Base-by-base conservation (phyloP, 2,797 vertebrate species). In the Bradypodion ventrale region DNA sequence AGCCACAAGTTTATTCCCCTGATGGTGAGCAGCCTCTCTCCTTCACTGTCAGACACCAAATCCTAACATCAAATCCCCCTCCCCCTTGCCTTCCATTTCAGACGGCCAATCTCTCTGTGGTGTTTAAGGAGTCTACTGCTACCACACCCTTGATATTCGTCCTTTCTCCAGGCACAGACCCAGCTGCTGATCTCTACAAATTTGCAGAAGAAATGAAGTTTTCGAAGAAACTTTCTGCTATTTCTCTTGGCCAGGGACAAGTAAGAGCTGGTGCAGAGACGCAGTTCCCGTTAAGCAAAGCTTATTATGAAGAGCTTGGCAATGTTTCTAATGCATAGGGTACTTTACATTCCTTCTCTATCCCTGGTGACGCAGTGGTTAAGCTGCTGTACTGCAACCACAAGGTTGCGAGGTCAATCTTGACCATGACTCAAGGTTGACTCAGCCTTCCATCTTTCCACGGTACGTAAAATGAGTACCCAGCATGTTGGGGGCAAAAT, bases 191-290 rank as follows among this genome's bases (percentile, higher is more conserved):
- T 92, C 97, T 99, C 80, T 98, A 98, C 94, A 98, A 97, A 87
- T 98, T 99, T 93, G 97, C 98, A 12, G 97, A 98, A 87, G 95
- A 95, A 91, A 98, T 97, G 97, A 97, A 97, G 87, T 99, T 99
- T 93, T 97, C 98, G 42, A 96, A 97, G 87, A 99, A 98, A 91
- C 95, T 98, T 65, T 95, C 92, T 23, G 97, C 97, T 89, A 98
- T 99, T 93, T 99, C 97, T 62, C 93, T 99, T 78, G 98, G 98
- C 44, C 98, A 98, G 91, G 98, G 97, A 69, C 98, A 98, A 97
- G 98, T 99, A 83, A 95, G 94, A 68, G 23, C 37, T 65, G 29
- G 0, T 13, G 12, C 35, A 27, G 32, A 27, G 10, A 42, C 29
- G 19, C 23, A 27, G 60, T 19, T 8, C 35, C 40, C 25, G 66